Evolutionary conservation across 2,113 vertebrate genomes (phyloP).

Genomic region (Syngnathus typhle): DNA sequence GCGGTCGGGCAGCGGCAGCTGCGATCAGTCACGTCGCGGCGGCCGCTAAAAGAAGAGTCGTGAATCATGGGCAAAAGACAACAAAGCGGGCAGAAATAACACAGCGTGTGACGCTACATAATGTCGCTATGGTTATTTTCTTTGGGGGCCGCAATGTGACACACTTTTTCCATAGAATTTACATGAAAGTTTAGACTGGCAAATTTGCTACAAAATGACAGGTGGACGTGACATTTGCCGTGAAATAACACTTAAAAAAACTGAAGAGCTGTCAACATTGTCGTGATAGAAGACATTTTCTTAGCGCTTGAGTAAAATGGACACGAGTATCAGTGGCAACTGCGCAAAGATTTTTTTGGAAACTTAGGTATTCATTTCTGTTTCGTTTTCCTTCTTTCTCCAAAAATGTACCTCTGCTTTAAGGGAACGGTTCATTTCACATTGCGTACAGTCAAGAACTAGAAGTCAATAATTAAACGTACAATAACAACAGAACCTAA

Average conservation of each 20-base stretch:
- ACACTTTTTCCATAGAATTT: constrained; percentile 72
- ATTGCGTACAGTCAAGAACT: no score
- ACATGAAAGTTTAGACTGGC: constrained; percentile 73
- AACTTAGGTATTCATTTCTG: no score
- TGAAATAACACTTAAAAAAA: not conserved
- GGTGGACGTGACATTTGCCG: constrained; percentile 28
- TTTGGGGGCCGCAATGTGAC: constrained; percentile 40
- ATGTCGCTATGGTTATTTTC: constrained; percentile 33
- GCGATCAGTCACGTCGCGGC: constrained; percentile 8
- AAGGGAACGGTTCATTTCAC: no score
- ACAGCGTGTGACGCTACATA: constrained; percentile 17
- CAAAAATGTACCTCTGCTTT: not conserved
- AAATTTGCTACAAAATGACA: constrained; percentile 63
- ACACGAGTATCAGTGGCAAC: no score
- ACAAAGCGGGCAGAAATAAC: constrained; percentile 34
- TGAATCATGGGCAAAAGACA: constrained; percentile 19
- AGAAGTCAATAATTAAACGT: no score
- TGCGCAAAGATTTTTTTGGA: no score
- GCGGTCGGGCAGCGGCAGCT: constrained; percentile 8
- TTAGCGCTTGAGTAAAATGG: no score
- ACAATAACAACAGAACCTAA: no score
- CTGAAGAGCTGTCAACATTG: not conserved
- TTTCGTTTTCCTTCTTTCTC: no score
- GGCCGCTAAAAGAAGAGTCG: not conserved
- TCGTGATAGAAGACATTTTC: no score